A percentile compares a stretch with the other conserved stretches of the same genome.
phyloP scores from a whole-genome alignment of 1,140 invertebrate genomes.

The Eubasilissa regina region DNA sequence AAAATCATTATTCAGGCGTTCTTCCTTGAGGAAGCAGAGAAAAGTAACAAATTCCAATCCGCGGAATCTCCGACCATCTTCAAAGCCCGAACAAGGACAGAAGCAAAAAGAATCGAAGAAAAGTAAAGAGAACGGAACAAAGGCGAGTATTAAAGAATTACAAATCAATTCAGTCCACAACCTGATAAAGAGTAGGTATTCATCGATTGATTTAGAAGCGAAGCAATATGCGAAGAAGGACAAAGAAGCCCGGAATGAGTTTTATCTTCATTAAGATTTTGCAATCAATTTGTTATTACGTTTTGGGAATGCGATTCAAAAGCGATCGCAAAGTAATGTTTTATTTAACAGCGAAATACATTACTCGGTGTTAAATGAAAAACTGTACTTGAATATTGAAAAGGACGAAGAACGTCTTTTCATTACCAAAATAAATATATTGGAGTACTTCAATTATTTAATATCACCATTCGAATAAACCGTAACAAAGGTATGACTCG shows the following conservation, averaged over 20 bases:
- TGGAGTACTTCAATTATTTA: too few species aligned
- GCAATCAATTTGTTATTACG: constrained; percentile 16
- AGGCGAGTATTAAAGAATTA: constrained; percentile 40
- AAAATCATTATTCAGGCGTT: constrained; percentile 4
- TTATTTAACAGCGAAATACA: too few species aligned
- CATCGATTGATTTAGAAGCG: constrained; percentile 17
- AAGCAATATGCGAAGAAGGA: not conserved
- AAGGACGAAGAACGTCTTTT: too few species aligned
- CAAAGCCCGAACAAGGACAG: not conserved
- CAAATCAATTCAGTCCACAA: constrained; percentile 26
- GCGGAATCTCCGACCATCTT: constrained; percentile 45
- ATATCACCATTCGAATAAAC: too few species aligned
- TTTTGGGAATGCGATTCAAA: too few species aligned
- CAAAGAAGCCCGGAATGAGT: constrained; percentile 15
- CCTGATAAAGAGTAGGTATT: not conserved
- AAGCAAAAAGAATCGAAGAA: constrained; percentile 11
- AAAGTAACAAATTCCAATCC: constrained; percentile 53
- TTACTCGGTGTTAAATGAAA: too few species aligned
- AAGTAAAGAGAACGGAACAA: constrained; percentile 8
- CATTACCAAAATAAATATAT: too few species aligned
- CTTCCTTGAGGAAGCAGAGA: constrained; percentile 3
- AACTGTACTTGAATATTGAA: too few species aligned
- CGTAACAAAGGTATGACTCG: too few species aligned
- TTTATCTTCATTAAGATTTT: not conserved
- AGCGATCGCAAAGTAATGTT: too few species aligned